Percentiles rank a stretch among this genome's conserved stretches.
Conservation (phyloP, 2,113 vertebrate species). For the Misgurnus anguillicaudatus region DNA sequence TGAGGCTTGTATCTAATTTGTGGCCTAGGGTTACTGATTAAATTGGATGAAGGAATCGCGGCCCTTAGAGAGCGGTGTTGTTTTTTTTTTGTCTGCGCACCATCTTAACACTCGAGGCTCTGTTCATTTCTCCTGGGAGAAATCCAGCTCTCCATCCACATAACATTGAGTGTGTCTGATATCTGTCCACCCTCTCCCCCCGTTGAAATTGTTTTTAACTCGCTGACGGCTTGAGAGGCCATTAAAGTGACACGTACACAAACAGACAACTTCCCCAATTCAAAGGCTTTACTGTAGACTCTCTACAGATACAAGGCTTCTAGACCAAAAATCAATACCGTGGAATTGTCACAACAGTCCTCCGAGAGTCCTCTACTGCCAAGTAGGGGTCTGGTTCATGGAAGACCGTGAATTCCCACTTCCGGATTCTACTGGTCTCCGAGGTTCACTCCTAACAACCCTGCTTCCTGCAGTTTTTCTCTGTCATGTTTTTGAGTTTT, state of each 20-base stretch:
- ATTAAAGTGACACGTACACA: constrained; percentile 32
- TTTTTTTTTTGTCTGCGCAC: constrained; percentile 25
- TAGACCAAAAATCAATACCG: constrained; percentile 48
- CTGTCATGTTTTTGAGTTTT: not conserved
- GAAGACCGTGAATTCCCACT: constrained; percentile 20
- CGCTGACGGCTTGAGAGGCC: constrained; percentile 15
- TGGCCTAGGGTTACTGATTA: constrained; percentile 22
- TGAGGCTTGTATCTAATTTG: constrained; percentile 7
- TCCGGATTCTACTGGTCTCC: constrained; percentile 16
- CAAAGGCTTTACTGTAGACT: constrained; percentile 31
- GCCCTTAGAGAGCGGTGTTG: constrained; percentile 2
- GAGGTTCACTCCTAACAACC: not conserved
- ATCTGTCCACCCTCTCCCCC: constrained; percentile 14
- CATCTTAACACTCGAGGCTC: not conserved
- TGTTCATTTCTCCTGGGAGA: constrained; percentile 11
- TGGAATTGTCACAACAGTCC: constrained; percentile 42
- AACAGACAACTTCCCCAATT: constrained; percentile 25
- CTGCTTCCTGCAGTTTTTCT: constrained; percentile 10
- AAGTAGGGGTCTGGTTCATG: constrained; percentile 21
- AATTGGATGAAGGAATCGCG: not conserved
- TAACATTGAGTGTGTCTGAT: constrained; percentile 10
- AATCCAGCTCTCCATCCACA: constrained; percentile 19
- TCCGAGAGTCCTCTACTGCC: constrained; percentile 37
- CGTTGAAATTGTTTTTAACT: constrained; percentile 25
- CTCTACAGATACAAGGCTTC: constrained; percentile 38